Percentiles rank a stretch among this genome's conserved stretches.
These are phyloP conservation scores for Priocnemis perturbator DNA, from an alignment of 2,888 invertebrate species.

Conservation along the genomic window DNA sequence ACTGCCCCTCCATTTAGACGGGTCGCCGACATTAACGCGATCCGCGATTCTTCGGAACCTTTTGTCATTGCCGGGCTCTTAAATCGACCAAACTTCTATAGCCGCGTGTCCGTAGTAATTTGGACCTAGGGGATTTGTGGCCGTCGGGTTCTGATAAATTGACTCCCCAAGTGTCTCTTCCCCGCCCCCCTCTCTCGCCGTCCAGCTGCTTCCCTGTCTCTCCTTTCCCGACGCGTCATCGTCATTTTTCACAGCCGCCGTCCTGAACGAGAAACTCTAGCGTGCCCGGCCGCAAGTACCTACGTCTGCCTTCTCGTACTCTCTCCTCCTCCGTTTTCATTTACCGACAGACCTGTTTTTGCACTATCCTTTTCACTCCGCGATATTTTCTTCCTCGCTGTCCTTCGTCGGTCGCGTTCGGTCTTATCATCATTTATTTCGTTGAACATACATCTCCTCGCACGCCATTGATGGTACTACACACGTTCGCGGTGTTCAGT, in stretches of 20 bases:
- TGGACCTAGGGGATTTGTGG: constrained; percentile 4
- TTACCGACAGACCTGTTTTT: neutral
- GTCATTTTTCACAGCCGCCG: constrained; percentile 8
- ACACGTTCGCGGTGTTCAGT: too few species aligned
- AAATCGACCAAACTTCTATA: neutral
- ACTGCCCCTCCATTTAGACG: neutral
- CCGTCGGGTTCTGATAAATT: constrained; percentile 4
- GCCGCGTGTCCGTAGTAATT: neutral
- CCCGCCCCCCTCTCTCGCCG: neutral
- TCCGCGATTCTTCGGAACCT: neutral
- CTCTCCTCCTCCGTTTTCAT: constrained; percentile 2
- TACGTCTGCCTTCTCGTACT: neutral
- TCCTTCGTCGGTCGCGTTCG: neutral
- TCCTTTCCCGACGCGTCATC: neutral
- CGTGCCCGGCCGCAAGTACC: too few species aligned
- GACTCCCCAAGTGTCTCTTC: constrained; percentile 7
- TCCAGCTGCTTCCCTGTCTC: neutral
- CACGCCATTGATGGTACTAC: too few species aligned
- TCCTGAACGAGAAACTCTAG: too few species aligned
- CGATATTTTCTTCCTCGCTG: neutral
- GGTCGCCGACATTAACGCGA: neutral
- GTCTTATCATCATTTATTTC: neutral
- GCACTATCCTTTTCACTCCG: neutral
- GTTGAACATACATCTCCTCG: too few species aligned
- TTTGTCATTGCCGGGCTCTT: too few species aligned